phyloP scores from a whole-genome alignment of 1,140 invertebrate genomes.

The Battus philenor region DNA sequence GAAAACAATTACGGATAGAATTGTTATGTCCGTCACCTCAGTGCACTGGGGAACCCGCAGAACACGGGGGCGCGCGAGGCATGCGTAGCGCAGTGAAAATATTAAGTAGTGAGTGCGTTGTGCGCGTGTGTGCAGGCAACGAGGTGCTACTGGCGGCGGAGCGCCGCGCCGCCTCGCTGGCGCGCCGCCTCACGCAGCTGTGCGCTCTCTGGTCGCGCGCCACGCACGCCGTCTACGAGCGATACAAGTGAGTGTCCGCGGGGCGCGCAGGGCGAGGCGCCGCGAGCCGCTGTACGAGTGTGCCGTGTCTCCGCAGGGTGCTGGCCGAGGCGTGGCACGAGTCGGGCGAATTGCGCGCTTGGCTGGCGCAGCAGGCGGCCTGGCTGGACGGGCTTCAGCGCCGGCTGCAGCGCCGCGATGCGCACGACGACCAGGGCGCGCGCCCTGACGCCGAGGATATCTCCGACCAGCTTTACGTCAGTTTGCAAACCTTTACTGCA shows the following conservation, averaged over 20 bases:
- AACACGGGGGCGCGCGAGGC: constrained; percentile 77
- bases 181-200: constrained; percentile 81
- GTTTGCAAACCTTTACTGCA: constrained; percentile 37
- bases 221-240: constrained; percentile 80
- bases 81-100: constrained; percentile 77
- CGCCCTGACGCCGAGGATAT: constrained; percentile 96
- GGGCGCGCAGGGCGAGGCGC: constrained; percentile 78
- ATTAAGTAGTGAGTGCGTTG: neutral
- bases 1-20: neutral
- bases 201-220: constrained; percentile 85
- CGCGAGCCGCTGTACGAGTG: constrained; percentile 78
- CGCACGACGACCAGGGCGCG: constrained; percentile 72
- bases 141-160: constrained; percentile 80
- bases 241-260: constrained; percentile 77
- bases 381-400: constrained; percentile 90
- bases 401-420: constrained; percentile 78
- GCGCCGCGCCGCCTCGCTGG: constrained; percentile 77
- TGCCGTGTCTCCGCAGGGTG: constrained; percentile 40
- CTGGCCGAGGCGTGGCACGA: constrained; percentile 83
- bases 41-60: constrained; percentile 78
- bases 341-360: constrained; percentile 86
- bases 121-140: constrained; percentile 65
- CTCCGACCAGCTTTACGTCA: constrained; percentile 91
- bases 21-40: no score
- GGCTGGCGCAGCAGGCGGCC: constrained; percentile 86